Evolutionary conservation across 2,888 invertebrate species (phyloP).

Genomic region (Anarsia innoxiella): DNA sequence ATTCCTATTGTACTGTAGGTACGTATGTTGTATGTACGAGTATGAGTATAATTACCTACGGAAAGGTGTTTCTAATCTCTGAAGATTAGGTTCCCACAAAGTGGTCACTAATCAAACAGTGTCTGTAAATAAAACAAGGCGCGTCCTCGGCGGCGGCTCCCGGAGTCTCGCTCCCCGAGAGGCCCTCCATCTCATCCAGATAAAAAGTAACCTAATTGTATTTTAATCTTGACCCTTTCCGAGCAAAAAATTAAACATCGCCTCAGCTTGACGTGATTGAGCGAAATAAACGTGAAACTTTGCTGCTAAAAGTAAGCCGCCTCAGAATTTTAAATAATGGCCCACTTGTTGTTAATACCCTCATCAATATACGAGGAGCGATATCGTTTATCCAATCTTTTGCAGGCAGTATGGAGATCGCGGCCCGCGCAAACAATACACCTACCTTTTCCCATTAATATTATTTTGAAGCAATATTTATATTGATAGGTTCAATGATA

Average conservation of each 20-base stretch:
- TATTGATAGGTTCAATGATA: too few relatives aligned
- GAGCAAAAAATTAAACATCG: slow-evolving; percentile 5
- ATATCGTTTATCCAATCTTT: slow-evolving; percentile 2
- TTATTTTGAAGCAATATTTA: too few relatives aligned
- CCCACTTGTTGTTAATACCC: slow-evolving; percentile 3
- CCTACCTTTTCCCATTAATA: too few relatives aligned
- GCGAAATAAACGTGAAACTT: not conserved
- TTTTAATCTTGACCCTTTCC: slow-evolving; percentile 14
- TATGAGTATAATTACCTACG: too few relatives aligned
- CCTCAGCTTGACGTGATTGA: not conserved
- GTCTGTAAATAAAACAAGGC: slow-evolving; percentile 9
- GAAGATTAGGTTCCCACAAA: slow-evolving; percentile 3
- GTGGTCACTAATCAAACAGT: slow-evolving; percentile 9
- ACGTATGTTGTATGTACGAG: too few relatives aligned
- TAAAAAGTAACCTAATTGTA: slow-evolving; percentile 15
- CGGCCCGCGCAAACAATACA: too few relatives aligned
- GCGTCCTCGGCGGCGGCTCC: not conserved
- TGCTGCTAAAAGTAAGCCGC: not conserved
- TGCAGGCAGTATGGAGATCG: not conserved
- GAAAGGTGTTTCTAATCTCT: too few relatives aligned
- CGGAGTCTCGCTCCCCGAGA: slow-evolving; percentile 5
- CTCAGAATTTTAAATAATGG: not conserved
- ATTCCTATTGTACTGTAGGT: too few relatives aligned
- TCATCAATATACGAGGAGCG: slow-evolving; percentile 1
- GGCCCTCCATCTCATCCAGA: slow-evolving; percentile 4